Percentiles rank a stretch among this genome's conserved stretches.
Conservation (phyloP, 2,888 invertebrate species). For the Helobdella robusta region DNA sequence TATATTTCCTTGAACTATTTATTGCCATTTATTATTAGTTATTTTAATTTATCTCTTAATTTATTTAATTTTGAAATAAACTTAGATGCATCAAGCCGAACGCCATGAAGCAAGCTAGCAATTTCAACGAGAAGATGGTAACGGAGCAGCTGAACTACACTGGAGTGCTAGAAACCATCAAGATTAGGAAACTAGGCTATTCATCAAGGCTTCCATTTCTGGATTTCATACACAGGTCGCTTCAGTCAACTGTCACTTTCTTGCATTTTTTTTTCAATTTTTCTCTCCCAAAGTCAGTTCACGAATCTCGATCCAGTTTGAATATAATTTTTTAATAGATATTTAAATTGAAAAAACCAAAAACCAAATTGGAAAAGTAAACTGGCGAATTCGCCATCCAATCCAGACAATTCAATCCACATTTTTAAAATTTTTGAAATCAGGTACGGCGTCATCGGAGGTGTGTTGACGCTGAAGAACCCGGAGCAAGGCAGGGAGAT, state of each 20-base stretch:
- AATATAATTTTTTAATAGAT: too few species aligned
- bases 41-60: neutral
- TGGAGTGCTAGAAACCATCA: slow-evolving; percentile 46
- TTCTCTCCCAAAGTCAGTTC: too few species aligned
- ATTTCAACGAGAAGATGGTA: slow-evolving; percentile 40
- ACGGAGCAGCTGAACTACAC: slow-evolving; percentile 43
- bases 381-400: too few species aligned
- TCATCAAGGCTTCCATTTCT: slow-evolving; percentile 58
- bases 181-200: slow-evolving; percentile 43
- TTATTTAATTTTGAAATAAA: neutral
- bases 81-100: slow-evolving; percentile 44
- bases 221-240: slow-evolving; percentile 33
- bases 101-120: slow-evolving; percentile 36
- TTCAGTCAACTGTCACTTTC: neutral
- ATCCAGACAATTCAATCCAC: neutral
- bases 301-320: too few species aligned
- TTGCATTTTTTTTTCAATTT: too few species aligned
- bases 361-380: too few species aligned
- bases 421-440: neutral
- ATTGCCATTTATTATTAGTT: neutral
- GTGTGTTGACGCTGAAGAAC: neutral
- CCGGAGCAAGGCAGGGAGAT: neutral
- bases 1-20: neutral
- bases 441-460: slow-evolving; percentile 27
- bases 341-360: too few species aligned